Percentiles rank a stretch among this genome's conserved stretches.
These are phyloP conservation scores for Aricia agestis DNA, from an alignment of 1,140 invertebrate genomes.

Conservation along the genomic window DNA sequence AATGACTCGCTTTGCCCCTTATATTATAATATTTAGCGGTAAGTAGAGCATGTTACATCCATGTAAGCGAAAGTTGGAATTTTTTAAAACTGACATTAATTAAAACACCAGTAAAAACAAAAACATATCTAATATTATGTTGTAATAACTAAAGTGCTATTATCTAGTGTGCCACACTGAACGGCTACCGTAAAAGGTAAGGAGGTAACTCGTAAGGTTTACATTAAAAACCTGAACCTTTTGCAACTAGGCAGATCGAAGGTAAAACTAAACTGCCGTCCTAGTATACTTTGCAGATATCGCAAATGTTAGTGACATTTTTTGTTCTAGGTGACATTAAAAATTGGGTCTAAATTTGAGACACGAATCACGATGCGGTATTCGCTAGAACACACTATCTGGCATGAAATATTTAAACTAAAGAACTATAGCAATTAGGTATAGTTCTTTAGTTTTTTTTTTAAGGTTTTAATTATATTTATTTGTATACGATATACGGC, in stretches of 20 bases:
- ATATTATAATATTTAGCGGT: not conserved
- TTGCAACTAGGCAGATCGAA: not conserved
- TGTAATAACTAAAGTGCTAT: not conserved
- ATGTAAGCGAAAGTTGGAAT: not conserved
- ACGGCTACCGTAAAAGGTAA: not conserved
- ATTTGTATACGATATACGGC: too few relatives aligned
- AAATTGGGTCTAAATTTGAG: too few relatives aligned
- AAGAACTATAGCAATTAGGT: too few relatives aligned
- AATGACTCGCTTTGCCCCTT: not conserved
- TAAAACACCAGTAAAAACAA: not conserved
- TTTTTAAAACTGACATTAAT: not conserved
- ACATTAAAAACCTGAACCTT: not conserved
- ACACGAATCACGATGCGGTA: too few relatives aligned
- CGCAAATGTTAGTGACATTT: not conserved
- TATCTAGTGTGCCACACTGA: not conserved
- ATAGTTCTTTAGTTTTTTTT: too few relatives aligned
- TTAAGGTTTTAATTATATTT: too few relatives aligned
- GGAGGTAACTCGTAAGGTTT: not conserved
- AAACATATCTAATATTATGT: not conserved
- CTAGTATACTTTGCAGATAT: not conserved
- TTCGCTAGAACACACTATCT: too few relatives aligned
- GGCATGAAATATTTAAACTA: too few relatives aligned
- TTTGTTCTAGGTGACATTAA: not conserved
- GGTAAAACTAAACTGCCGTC: not conserved
- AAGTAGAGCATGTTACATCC: constrained; percentile 5